Base-by-base conservation (phyloP, 2,888 invertebrate species). In the Mythimna pallens region DNA sequence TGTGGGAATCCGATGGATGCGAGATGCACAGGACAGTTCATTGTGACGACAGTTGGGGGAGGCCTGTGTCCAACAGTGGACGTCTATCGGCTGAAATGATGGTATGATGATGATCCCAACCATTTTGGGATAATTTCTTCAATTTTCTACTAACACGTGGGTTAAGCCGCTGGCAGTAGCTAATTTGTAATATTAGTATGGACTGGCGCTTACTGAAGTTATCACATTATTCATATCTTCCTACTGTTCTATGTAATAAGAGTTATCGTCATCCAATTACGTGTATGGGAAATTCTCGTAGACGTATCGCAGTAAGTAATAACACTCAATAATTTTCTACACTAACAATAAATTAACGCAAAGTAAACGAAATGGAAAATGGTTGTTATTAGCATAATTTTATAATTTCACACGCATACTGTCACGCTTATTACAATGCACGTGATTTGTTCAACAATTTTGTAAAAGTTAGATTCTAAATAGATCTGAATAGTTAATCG, bases 341-440 rank as follows among this genome's bases (percentile, higher is more conserved):
- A 34, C 3, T 12, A 10, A 22, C 43, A 65, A 62, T 52, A 72
- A 50, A 79, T 66, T 17, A 76, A 62, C 65, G 64, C 76, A 62
- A 50, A 61, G 10, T 54, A 52, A 81, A 73, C 66, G 68, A 81
- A 80, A 80, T 76, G 70, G 52, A 76, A 79, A 84, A 73, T 47
- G 12, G 5, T 58, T 55, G 34, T 61, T 30, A 67, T 72, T 69
- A 73, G 52, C 80, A 76, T 76, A 76, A 76, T 74, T 73, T 62
- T 61, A 59, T 63, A 61, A 78, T 67, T 67, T 71, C 64, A 64
- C 73, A 59, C 80, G 83, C 75, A 70, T 59, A 69, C 34, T 57
- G 54, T 75, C 76, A 70, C 78, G 73, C 65, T 57, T n/a, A 59
- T 50, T 62, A 59, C 34, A 40, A 22, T n/a, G 25, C 65, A 67